These are phyloP conservation scores for Morone chrysops DNA, from an alignment of 2,113 vertebrate genomes.

Conservation along the genomic window DNA sequence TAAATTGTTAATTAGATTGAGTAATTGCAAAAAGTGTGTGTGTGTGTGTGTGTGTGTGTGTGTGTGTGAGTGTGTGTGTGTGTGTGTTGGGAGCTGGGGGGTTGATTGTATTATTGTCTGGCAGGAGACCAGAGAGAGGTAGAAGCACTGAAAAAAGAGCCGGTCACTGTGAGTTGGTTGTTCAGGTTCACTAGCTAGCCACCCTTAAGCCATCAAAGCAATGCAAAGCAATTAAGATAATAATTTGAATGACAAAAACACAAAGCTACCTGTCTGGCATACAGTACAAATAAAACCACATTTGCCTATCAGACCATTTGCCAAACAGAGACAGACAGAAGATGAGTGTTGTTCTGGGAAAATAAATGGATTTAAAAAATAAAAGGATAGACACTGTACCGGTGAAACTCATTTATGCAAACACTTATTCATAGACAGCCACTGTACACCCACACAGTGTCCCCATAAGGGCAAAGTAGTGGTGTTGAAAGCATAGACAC, in stretches of 20 bases:
- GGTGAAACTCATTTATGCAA: constrained; percentile 48
- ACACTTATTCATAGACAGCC: constrained; percentile 39
- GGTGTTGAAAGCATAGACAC: not conserved
- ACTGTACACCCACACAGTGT: constrained; percentile 32
- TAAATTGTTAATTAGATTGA: constrained; percentile 71
- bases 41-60: constrained; percentile 3
- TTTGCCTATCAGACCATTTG: constrained; percentile 47
- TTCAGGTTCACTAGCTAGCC: constrained; percentile 40
- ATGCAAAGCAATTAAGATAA: constrained; percentile 66
- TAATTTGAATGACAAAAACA: constrained; percentile 68
- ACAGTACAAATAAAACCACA: constrained; percentile 32
- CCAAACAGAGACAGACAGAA: constrained; percentile 24
- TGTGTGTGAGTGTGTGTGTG: no score
- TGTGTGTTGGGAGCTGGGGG: constrained; percentile 11
- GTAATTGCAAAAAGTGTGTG: constrained; percentile 51
- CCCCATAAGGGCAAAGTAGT: constrained; percentile 18
- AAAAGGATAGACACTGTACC: not conserved
- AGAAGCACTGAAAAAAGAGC: not conserved
- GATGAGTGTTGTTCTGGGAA: constrained; percentile 25
- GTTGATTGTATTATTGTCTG: constrained; percentile 56
- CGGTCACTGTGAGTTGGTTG: constrained; percentile 28
- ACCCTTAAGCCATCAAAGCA: constrained; percentile 45
- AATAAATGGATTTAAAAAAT: constrained; percentile 20
- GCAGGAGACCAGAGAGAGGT: constrained; percentile 21
- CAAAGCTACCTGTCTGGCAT: constrained; percentile 52